Evolutionary conservation across 2,888 invertebrate genomes (phyloP).

Genomic region (Caenorhabditis sulstoni): DNA sequence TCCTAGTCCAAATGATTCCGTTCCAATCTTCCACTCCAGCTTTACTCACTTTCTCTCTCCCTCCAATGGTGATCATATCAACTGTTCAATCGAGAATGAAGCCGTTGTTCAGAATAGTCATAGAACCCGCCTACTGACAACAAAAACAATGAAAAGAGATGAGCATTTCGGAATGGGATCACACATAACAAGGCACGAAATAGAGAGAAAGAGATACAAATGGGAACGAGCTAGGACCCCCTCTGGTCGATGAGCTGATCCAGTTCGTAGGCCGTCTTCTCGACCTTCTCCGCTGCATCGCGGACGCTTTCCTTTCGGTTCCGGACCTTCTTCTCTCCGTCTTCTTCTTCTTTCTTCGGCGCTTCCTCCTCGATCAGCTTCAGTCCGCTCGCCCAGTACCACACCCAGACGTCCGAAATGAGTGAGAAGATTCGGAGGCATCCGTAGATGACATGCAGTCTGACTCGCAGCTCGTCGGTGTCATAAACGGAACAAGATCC

Average conservation of each 20-base stretch:
- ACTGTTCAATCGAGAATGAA: constrained; percentile 20
- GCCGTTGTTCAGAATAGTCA: constrained; percentile 48
- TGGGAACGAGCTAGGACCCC: constrained; percentile 42
- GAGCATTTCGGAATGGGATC: constrained; percentile 52
- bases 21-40: constrained; percentile 20
- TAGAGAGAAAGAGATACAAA: neutral
- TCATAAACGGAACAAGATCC: constrained; percentile 82
- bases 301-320: constrained; percentile 35
- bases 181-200: constrained; percentile 43
- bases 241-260: constrained; percentile 54
- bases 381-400: constrained; percentile 78
- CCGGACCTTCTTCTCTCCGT: constrained; percentile 15
- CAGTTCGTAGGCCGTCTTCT: constrained; percentile 52
- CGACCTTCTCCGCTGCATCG: constrained; percentile 53
- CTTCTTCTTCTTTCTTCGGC: constrained; percentile 34
- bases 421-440: constrained; percentile 75
- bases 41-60: constrained; percentile 20
- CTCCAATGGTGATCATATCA: constrained; percentile 16
- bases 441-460: constrained; percentile 77
- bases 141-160: constrained; percentile 23
- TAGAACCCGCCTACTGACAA: constrained; percentile 33
- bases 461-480: constrained; percentile 78
- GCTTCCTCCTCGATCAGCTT: constrained; percentile 74
- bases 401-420: constrained; percentile 78
- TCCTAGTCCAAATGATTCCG: constrained; percentile 50